phyloP scores from a whole-genome alignment of 2,888 invertebrate genomes.

The Calliscelio sp. region DNA sequence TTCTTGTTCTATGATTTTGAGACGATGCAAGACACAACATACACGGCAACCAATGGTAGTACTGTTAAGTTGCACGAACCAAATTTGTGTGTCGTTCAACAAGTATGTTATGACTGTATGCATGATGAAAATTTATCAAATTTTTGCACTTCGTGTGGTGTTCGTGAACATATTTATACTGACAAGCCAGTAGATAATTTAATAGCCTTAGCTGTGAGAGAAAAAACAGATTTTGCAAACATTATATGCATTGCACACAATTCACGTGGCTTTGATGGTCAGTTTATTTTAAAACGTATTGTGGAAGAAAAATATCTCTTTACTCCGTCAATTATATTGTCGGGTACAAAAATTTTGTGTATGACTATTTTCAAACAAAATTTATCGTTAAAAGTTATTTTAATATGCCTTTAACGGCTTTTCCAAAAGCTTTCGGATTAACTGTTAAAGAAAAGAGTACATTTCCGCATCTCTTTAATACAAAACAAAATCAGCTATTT shows the following conservation, averaged over 20 bases:
- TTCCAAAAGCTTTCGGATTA: slow-evolving; percentile 79
- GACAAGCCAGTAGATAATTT: neutral
- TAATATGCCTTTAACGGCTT: slow-evolving; percentile 74
- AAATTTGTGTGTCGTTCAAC: slow-evolving; percentile 18
- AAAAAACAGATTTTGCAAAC: neutral
- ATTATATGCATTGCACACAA: slow-evolving; percentile 66
- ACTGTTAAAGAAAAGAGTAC: no score
- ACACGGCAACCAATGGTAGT: no score
- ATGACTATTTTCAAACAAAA: slow-evolving; percentile 57
- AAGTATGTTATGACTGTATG: slow-evolving; percentile 27
- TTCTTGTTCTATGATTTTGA: no score
- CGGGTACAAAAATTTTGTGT: slow-evolving; percentile 70
- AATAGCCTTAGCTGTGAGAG: slow-evolving; percentile 1
- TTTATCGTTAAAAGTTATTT: slow-evolving; percentile 74
- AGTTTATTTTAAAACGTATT: slow-evolving; percentile 9
- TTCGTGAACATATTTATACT: slow-evolving; percentile 37
- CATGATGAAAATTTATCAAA: slow-evolving; percentile 4
- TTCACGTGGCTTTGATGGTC: neutral
- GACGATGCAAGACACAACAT: no score
- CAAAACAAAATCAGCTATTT: no score
- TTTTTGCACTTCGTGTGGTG: slow-evolving; percentile 23
- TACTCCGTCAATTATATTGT: slow-evolving; percentile 71
- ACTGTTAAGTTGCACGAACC: neutral
- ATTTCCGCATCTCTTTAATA: no score
- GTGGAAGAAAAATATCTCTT: neutral